Base-by-base conservation (phyloP, 2,113 vertebrate genomes). In the Rhinolophus ferrumequinum region DNA sequence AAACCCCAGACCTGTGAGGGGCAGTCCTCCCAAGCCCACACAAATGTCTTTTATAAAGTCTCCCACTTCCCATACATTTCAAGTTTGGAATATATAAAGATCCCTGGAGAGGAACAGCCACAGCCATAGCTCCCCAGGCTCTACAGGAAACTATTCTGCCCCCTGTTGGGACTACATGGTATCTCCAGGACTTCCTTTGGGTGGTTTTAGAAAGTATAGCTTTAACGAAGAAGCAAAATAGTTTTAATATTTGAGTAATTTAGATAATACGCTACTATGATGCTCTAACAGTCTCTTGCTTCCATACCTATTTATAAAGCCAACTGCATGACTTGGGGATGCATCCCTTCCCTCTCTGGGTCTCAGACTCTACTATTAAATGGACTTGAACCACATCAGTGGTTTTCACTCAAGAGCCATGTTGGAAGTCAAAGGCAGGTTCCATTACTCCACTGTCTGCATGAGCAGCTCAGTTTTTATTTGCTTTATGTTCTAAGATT, bases 401-500 rank as follows among this genome's bases (percentile, higher is more conserved):
- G 47, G 38, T 47, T 80, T 81, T 38, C 21, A 75, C 58, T 73
- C 67, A 75, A 19, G 56, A 28, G 22, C n/a, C 19, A 62, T 28
- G 33, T 62, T 52, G 66, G n/a, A 60, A 15, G 11, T 69, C 41
- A 64, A 15, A 72, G 6, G 58, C 38, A 73, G 3, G 3, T 52
- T 38, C 10, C 18, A 38, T 6, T 70, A 60, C 33, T 70, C 33
- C 26, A 62, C 21, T 50, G n/a, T 79, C 62, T 5, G 9, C 38
- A 1, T 21, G 8, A 86, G 38, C 12, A 88, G 13, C 41, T 87
- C 52, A 70, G 19, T 8, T 80, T 60, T 47, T 54, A 18, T 64
- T 90, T 72, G 30, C 67, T 77, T 86, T 70, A 60, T 93, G 41
- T 70, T 24, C 69, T 93, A 64, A 93, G 33, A 87, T 58, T 87